Conservation (phyloP, 2,113 vertebrate species). For the Spilogale gracilis region DNA sequence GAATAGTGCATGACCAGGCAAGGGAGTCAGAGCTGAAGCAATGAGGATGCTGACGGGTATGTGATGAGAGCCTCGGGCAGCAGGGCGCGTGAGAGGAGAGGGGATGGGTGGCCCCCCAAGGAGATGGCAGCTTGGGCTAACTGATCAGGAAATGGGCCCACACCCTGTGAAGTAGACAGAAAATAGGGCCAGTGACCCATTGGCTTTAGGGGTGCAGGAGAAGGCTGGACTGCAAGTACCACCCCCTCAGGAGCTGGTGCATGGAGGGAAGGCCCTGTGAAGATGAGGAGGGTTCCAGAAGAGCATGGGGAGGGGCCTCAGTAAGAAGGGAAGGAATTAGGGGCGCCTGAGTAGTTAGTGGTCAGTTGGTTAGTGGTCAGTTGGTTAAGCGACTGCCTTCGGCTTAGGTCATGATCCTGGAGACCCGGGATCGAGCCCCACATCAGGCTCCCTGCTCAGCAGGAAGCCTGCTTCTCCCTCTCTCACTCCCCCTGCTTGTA, state of each 20-base stretch:
- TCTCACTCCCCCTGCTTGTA: too few relatives aligned
- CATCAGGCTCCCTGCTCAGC: too few relatives aligned
- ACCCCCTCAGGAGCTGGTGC: neutral
- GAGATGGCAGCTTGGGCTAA: neutral
- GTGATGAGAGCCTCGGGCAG: neutral
- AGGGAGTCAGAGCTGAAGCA: neutral
- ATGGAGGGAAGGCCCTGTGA: neutral
- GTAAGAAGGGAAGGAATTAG: neutral
- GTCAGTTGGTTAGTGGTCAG: too few relatives aligned
- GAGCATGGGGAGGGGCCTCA: neutral
- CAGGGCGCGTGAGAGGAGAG: neutral
- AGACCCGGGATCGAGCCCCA: too few relatives aligned
- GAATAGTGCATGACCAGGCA: neutral
- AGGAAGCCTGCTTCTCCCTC: too few relatives aligned
- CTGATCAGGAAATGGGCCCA: neutral
- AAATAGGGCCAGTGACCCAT: neutral
- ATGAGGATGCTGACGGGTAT: neutral
- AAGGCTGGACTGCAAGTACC: neutral
- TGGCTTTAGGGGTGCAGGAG: neutral
- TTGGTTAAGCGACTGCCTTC: too few relatives aligned
- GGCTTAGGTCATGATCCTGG: too few relatives aligned
- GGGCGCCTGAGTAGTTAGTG: too few relatives aligned
- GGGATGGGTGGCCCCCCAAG: neutral
- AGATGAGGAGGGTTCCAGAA: neutral
- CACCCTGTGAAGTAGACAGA: neutral